Conservation (phyloP, 35 echinoderm and acorn worm species). For the Patiria miniata region DNA sequence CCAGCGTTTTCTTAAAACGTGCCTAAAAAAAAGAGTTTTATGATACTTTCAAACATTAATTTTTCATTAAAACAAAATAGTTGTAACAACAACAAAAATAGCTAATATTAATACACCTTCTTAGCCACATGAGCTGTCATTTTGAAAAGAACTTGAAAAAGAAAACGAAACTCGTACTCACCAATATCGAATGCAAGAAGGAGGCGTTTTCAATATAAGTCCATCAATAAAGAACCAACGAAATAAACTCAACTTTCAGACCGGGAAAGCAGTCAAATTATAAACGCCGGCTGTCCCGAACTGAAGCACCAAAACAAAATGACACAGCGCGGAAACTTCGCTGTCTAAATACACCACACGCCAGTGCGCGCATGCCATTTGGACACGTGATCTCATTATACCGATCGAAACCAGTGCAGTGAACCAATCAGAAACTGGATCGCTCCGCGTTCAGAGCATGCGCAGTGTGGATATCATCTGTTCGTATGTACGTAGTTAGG, state of each 20-base stretch:
- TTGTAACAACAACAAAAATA: no score
- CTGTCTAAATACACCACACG: neutral
- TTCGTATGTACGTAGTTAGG: neutral
- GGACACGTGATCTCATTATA: conserved; percentile 1
- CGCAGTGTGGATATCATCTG: neutral
- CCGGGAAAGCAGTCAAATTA: neutral
- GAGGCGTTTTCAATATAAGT: neutral
- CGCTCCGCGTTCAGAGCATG: neutral
- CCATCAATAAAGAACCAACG: neutral
- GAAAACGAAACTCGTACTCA: neutral
- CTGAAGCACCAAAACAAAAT: neutral
- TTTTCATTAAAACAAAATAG: no score
- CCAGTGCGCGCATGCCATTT: neutral
- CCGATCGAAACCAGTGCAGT: neutral
- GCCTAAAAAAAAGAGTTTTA: no score
- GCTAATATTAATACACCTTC: no score
- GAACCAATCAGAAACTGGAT: conserved; percentile 9
- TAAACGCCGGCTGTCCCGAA: neutral
- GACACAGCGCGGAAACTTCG: neutral
- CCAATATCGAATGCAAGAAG: neutral
- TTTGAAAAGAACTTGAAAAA: no score
- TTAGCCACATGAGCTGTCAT: no score
- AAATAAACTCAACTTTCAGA: neutral
- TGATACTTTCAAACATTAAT: no score
- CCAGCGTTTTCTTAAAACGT: no score